Evolutionary conservation across 53 echinoderm and acorn worm species (phyloP).

Genomic region (Temnopleurus reevesii): DNA sequence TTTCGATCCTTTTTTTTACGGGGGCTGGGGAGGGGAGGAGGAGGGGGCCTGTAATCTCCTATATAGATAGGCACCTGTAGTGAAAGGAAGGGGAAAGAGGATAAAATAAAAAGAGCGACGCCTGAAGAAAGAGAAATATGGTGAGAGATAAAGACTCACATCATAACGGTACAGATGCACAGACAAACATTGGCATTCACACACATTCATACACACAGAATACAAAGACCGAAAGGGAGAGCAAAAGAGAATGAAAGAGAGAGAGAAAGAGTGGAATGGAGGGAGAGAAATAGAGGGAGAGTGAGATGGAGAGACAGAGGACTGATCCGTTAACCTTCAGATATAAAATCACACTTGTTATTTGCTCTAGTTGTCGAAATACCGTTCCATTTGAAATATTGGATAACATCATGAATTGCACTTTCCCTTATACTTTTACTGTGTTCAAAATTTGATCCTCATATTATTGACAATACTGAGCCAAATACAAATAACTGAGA

Average conservation of each 20-base stretch:
- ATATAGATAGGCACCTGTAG: neutral
- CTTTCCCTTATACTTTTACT: no score
- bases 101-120: neutral
- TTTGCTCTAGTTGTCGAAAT: no score
- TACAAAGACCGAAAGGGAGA: no score
- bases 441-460: neutral
- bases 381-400: no score
- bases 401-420: no score
- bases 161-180: neutral
- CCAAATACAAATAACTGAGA: neutral
- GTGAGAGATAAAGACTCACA: neutral
- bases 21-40: no score
- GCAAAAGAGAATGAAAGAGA: neutral
- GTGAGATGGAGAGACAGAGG: neutral
- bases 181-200: no score
- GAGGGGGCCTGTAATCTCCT: no score
- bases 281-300: neutral
- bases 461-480: neutral
- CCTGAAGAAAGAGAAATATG: neutral
- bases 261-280: neutral
- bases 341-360: no score
- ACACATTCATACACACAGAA: no score
- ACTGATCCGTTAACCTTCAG: neutral
- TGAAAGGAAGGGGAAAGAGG: neutral
- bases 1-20: no score